These are phyloP conservation scores for Bucco capensis DNA, from an alignment of 2,113 vertebrate species.

Conservation along the genomic window DNA sequence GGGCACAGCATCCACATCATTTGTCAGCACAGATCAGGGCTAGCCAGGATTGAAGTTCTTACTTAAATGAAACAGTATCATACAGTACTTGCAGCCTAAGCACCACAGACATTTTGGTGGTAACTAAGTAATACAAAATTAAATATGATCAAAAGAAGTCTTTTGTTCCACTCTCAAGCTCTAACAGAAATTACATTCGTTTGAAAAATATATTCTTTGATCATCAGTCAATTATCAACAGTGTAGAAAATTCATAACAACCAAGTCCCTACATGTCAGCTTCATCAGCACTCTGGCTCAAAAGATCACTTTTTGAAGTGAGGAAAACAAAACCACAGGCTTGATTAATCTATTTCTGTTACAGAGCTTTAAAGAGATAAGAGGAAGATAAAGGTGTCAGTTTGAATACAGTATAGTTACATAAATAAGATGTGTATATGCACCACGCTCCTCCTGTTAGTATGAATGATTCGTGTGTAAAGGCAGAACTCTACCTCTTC, in stretches of 20 bases:
- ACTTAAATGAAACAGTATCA: not conserved
- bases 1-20: not conserved
- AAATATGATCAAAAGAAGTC: not conserved
- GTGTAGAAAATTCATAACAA: not conserved
- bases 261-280: not conserved
- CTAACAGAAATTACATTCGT: not conserved
- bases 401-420: not conserved
- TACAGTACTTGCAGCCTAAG: not conserved
- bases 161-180: not conserved
- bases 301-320: not conserved
- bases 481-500: not conserved
- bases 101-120: not conserved
- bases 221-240: not conserved
- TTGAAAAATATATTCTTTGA: not conserved
- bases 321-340: not conserved
- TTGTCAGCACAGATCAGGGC: not conserved
- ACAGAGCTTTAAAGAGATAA: not conserved
- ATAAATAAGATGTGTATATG: not conserved
- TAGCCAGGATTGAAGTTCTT: not conserved
- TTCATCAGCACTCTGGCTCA: not conserved
- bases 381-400: not conserved
- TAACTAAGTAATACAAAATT: not conserved
- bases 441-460: not conserved
- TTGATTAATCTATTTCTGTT: not conserved
- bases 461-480: fast-evolving